phyloP scores from a whole-genome alignment of 1,140 invertebrate genomes.

The Diploscapter pachys region DNA sequence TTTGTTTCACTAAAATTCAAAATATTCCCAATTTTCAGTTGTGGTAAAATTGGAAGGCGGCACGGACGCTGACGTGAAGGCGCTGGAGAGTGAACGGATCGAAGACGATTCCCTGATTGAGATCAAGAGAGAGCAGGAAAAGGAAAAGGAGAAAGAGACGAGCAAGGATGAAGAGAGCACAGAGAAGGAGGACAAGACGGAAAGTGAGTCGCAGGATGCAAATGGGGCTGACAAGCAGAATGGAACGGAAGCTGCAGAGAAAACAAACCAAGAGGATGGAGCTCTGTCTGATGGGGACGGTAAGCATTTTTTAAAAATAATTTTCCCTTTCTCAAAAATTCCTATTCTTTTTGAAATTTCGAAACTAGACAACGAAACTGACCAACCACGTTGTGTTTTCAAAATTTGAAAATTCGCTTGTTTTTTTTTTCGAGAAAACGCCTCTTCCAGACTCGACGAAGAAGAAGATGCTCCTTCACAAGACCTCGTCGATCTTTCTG shows the following conservation, averaged over 20 bases:
- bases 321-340: background rate
- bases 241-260: too few species aligned
- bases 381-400: constrained; percentile 39
- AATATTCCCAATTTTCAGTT: constrained; percentile 62
- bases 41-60: constrained; percentile 96
- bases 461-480: constrained; percentile 68
- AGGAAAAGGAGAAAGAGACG: background rate
- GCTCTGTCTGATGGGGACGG: constrained; percentile 9
- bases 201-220: constrained; percentile 36
- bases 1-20: background rate
- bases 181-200: constrained; percentile 22
- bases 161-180: constrained; percentile 23
- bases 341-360: constrained; percentile 15
- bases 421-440: background rate
- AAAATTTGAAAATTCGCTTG: constrained; percentile 16
- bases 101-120: constrained; percentile 56
- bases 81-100: constrained; percentile 68
- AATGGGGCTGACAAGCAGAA: background rate
- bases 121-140: constrained; percentile 36
- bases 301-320: background rate
- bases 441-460: constrained; percentile 3
- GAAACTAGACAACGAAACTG: constrained; percentile 62
- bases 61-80: constrained; percentile 75
- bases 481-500: constrained; percentile 93
- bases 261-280: constrained; percentile 5